Evolutionary conservation across 2,888 invertebrate genomes (phyloP), one percentile per base, ranked within the genome.

Genomic region (Scaptomyza caliginosa): DNA sequence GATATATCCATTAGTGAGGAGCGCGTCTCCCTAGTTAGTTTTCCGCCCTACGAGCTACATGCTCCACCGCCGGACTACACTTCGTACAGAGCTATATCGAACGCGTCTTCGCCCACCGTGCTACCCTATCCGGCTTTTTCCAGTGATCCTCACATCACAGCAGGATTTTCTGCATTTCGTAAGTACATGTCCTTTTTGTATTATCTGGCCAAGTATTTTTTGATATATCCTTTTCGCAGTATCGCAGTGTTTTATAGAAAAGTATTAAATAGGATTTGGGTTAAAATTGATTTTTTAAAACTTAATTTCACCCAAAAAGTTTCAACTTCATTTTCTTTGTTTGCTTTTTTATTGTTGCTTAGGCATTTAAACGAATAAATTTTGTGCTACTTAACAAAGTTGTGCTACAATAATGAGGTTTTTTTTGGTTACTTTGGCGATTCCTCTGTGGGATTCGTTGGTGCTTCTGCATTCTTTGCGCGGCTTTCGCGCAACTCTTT

Each of bases 151-250:
- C 89, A 90, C 58, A 90, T 92, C 55, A 89, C 89, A 10, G 90
- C 90, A 3, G 91, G 92, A 60, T 83, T 91, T 36, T 89, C 91
- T 0, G 92, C 91, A 63, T 91, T 92, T 64, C 51, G 91, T 91
- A 78, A 91, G 91, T 28, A 28, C 16, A 11, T 24, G 10, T n/a
- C n/a, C n/a, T n/a, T n/a, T n/a, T n/a, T n/a, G n/a, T n/a, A n/a
- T n/a, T n/a, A n/a, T n/a, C n/a, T n/a, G n/a, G n/a, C n/a, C n/a
- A n/a, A n/a, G n/a, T n/a, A n/a, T n/a, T n/a, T n/a, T n/a, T n/a
- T n/a, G n/a, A n/a, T n/a, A n/a, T n/a, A n/a, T n/a, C n/a, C n/a
- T n/a, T n/a, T n/a, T n/a, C n/a, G n/a, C n/a, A n/a, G n/a, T n/a
- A n/a, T n/a, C n/a, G n/a, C n/a, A n/a, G n/a, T n/a, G n/a, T n/a